These are phyloP conservation scores for Nemoura dubitans DNA, from an alignment of 2,888 invertebrate genomes.

Conservation along the genomic window DNA sequence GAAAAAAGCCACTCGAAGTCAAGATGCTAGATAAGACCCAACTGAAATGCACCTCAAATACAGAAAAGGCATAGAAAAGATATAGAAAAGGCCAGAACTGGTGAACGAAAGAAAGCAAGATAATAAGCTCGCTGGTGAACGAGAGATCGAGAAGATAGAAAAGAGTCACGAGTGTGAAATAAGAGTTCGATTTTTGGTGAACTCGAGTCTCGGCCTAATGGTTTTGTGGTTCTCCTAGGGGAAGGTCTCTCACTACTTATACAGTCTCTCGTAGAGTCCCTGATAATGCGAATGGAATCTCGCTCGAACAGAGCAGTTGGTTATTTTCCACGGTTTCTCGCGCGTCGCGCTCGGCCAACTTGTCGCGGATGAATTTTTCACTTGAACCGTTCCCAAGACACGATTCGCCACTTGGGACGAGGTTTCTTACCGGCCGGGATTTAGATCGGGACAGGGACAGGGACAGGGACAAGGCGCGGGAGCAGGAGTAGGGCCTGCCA, in stretches of 20 bases:
- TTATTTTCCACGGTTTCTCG: slow-evolving; percentile 36
- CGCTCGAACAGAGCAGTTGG: slow-evolving; percentile 31
- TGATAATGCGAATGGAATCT: slow-evolving; percentile 17
- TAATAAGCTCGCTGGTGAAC: background rate
- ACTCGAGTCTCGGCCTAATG: slow-evolving; percentile 40
- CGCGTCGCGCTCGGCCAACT: background rate
- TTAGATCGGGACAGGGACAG: background rate
- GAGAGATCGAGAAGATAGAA: background rate
- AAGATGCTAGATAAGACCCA: background rate
- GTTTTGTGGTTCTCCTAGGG: slow-evolving; percentile 37
- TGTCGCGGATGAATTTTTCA: slow-evolving; percentile 43
- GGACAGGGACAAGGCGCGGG: no score
- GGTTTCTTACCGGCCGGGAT: background rate
- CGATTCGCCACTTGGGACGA: slow-evolving; percentile 36
- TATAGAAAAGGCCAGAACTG: background rate
- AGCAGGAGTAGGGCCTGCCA: background rate
- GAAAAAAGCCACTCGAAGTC: background rate
- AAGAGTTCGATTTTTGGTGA: slow-evolving; percentile 38
- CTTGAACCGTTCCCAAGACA: slow-evolving; percentile 38
- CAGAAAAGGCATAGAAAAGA: background rate
- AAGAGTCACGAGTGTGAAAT: background rate
- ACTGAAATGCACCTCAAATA: no score
- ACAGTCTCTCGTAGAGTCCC: background rate
- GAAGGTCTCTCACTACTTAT: background rate
- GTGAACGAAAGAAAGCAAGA: background rate